A percentile compares a stretch with the other conserved stretches of the same genome.
These are phyloP conservation scores for Amiota communis DNA, from an alignment of 2,888 invertebrate species.

Conservation along the genomic window DNA sequence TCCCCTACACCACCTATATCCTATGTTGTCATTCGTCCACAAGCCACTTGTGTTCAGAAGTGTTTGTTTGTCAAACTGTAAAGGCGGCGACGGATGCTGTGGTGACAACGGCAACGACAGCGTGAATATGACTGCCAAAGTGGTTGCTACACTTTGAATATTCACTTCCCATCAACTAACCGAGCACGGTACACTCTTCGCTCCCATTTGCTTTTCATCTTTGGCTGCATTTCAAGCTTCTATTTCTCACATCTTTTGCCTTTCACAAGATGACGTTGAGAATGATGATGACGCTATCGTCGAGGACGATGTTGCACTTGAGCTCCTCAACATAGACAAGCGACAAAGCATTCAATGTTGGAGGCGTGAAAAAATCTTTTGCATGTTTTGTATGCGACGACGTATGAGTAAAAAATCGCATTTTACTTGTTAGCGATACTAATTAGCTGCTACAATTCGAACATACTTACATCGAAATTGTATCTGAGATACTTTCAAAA, in stretches of 20 bases:
- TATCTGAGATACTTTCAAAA: no score
- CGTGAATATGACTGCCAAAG: not conserved
- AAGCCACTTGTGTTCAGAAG: no score
- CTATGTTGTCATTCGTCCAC: not conserved
- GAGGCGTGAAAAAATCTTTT: not conserved
- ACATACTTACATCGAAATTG: no score
- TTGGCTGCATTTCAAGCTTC: conserved; percentile 12
- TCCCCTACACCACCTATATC: no score
- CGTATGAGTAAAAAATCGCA: conserved; percentile 12
- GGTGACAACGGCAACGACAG: not conserved
- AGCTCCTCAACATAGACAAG: conserved; percentile 5
- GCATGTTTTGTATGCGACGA: not conserved
- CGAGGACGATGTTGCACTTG: conserved; percentile 16
- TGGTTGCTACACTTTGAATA: not conserved
- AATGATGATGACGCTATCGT: not conserved
- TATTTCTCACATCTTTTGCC: not conserved
- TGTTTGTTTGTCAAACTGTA: not conserved
- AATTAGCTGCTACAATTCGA: not conserved
- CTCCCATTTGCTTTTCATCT: conserved; percentile 12
- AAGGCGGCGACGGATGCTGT: not conserved
- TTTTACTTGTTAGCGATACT: not conserved
- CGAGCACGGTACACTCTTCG: not conserved
- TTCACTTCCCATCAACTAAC: not conserved
- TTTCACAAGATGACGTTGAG: not conserved
- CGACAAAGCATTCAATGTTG: conserved; percentile 12